Evolutionary conservation across 2,797 vertebrate genomes (phyloP), one percentile per base, ranked within the genome.

Genomic region (Parauchenoglanis ngamensis): DNA sequence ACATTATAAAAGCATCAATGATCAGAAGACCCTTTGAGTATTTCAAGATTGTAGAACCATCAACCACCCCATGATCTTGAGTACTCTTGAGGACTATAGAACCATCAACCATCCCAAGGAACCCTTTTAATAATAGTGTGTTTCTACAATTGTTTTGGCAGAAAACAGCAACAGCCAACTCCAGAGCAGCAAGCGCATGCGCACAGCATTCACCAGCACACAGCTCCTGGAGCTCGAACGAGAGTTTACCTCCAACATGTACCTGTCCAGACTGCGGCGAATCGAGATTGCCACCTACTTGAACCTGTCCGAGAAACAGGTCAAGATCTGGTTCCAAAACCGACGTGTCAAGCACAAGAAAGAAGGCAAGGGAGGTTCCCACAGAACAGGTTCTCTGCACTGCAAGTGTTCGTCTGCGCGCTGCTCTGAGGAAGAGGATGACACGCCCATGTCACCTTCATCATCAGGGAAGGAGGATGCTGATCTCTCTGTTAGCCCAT

Each of bases 291-390:
- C 98, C 90, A 99, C 98, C 82, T 99, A 99, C 95, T 97, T 99
- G 93, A 99, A 99, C 93, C 96, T 99, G 92, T 99, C 98, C 13
- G 98, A 99, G 95, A 99, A 99, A 91, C 98, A 99, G 94, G 98
- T 98, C 91, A 99, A 99, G 94, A 99, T 99, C 92, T 99, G 98
- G 98, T 99, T 99, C 95, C 98, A 99, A 94, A 99, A 99, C 93
- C 97, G 98, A 84, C 94, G 98, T n/a, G 98, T 99, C 90, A 99
- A 99, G 91, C 98, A 99, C 96, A 99, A 99, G 96, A 99, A 99
- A 91, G 98, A 99, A 92, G 98, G 98, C 84, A 99, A 99, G 93
- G 95, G 95, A 89, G 92, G 95, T 91, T 95, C 94, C 40, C 97
- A 97, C 90, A 95, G 97, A 84, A 95, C 95, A n/a, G 94, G 92